Evolutionary conservation across 2,113 vertebrate genomes (phyloP).

Genomic region (Bostrychus sinensis): DNA sequence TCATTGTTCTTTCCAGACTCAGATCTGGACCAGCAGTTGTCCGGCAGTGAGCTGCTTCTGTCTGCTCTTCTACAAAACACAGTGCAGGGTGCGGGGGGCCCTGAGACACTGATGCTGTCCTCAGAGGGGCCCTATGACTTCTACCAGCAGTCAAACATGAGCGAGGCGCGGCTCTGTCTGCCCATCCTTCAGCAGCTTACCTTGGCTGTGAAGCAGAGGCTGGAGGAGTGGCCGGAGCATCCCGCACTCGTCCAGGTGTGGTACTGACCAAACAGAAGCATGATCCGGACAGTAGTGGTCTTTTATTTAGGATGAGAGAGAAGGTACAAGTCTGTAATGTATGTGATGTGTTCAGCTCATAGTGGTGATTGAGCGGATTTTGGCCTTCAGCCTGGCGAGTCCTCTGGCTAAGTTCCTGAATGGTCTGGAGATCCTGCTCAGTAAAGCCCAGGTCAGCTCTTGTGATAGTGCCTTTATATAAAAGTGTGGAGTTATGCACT

Average conservation of each 20-base stretch:
- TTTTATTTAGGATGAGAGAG: neutral
- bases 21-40: slow-evolving; percentile 85
- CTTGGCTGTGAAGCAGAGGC: slow-evolving; percentile 78
- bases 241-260: slow-evolving; percentile 91
- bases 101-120: slow-evolving; percentile 78
- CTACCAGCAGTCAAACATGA: slow-evolving; percentile 92
- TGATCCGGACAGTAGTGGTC: too few relatives aligned
- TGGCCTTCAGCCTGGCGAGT: slow-evolving; percentile 88
- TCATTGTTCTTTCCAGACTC: slow-evolving; percentile 74
- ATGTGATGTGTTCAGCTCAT: slow-evolving; percentile 80
- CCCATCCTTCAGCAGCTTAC: slow-evolving; percentile 84
- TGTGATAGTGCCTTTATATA: neutral
- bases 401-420: slow-evolving; percentile 96
- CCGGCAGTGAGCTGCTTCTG: slow-evolving; percentile 87
- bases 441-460: slow-evolving; percentile 90
- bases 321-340: neutral
- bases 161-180: slow-evolving; percentile 86
- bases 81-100: slow-evolving; percentile 75
- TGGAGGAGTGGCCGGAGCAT: slow-evolving; percentile 95
- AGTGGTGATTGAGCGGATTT: slow-evolving; percentile 90
- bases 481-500: neutral
- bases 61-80: slow-evolving; percentile 88
- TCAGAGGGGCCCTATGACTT: slow-evolving; percentile 90
- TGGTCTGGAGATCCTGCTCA: slow-evolving; percentile 93
- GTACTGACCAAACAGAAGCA: neutral